Conservation (phyloP, 2,113 vertebrate genomes). For the Cisticola juncidis region DNA sequence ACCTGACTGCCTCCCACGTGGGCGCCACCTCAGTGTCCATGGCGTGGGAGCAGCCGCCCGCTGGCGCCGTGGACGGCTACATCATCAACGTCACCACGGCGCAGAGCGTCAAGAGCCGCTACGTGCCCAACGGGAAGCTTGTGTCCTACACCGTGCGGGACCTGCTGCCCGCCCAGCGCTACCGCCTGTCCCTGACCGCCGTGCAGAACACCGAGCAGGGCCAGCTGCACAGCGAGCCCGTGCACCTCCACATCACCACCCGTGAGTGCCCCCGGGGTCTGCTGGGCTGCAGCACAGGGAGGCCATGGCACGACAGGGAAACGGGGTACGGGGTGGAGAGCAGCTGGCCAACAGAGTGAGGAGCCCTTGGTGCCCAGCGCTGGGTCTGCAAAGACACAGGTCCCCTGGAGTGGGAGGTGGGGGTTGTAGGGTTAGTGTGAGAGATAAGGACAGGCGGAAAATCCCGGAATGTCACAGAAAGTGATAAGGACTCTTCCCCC, state of each 20-base stretch:
- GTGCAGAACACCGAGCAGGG: constrained; percentile 81
- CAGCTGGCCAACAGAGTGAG: not conserved
- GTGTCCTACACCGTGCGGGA: constrained; percentile 84
- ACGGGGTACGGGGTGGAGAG: rapidly evolving
- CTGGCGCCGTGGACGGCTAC: constrained; percentile 81
- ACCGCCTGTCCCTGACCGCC: constrained; percentile 83
- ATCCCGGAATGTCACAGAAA: too few relatives aligned
- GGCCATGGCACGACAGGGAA: rapidly evolving
- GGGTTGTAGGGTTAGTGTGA: not conserved
- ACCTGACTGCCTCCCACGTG: constrained; percentile 84
- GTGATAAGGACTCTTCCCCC: too few relatives aligned
- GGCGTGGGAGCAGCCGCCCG: constrained; percentile 78
- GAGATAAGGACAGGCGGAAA: too few relatives aligned
- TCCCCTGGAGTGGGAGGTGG: not conserved
- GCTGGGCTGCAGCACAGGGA: not conserved
- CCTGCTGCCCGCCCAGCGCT: constrained; percentile 82
- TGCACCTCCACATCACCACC: constrained; percentile 84
- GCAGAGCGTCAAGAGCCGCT: constrained; percentile 90
- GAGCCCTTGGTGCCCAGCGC: not conserved
- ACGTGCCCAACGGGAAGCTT: constrained; percentile 84
- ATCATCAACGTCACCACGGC: constrained; percentile 90
- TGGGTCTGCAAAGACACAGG: rapidly evolving
- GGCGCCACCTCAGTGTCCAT: constrained; percentile 83
- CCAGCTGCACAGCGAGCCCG: constrained; percentile 85
- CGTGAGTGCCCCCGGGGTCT: constrained; percentile 72